Conservation (phyloP, 1,140 invertebrate species). For the Drosophila chauvacae region DNA sequence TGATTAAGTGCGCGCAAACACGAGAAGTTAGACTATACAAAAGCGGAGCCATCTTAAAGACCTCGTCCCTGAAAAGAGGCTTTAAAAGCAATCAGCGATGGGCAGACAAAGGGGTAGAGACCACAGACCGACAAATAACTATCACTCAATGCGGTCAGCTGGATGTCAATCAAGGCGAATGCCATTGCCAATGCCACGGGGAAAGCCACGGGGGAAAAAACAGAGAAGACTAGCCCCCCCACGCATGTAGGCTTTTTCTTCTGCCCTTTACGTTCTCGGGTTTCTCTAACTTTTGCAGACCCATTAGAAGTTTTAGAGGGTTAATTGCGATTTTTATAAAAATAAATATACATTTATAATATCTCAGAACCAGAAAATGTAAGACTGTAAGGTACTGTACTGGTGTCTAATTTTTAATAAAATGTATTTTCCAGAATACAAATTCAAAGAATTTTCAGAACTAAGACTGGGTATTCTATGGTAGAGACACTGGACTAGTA, state of each 20-base stretch:
- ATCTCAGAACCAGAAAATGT: not conserved
- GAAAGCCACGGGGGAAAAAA: constrained; percentile 13
- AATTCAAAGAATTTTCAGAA: not conserved
- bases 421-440: not conserved
- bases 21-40: constrained; percentile 12
- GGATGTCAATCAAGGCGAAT: constrained; percentile 76
- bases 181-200: constrained; percentile 61
- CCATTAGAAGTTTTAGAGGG: not conserved
- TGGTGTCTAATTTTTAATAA: not conserved
- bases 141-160: constrained; percentile 74
- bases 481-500: not conserved
- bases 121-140: constrained; percentile 7
- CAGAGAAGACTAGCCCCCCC: constrained; percentile 25
- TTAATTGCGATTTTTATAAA: not conserved
- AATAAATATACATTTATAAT: not conserved
- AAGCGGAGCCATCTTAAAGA: constrained; percentile 22
- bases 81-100: constrained; percentile 62
- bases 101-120: constrained; percentile 1
- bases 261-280: not conserved
- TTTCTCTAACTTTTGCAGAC: constrained; percentile 8
- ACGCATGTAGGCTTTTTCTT: constrained; percentile 4
- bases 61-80: not conserved
- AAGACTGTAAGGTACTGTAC: not conserved
- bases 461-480: not conserved
- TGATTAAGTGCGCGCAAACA: constrained; percentile 67